phyloP scores from a whole-genome alignment of 2,797 vertebrate genomes.

The Dipus sagitta region DNA sequence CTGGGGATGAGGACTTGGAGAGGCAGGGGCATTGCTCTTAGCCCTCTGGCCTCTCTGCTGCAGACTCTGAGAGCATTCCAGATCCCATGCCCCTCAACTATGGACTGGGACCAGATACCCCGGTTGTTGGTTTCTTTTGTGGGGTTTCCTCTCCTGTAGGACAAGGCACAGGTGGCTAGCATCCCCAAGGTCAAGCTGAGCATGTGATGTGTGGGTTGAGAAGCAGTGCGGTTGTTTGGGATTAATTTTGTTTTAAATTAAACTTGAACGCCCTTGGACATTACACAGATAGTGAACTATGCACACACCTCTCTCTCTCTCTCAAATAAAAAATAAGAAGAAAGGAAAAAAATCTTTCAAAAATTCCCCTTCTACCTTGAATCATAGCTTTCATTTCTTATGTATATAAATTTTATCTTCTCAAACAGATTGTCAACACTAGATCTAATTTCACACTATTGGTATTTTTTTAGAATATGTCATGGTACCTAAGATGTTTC shows the following conservation, averaged over 20 bases:
- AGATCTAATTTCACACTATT: neutral
- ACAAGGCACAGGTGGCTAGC: neutral
- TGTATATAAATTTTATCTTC: neutral
- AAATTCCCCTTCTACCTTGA: neutral
- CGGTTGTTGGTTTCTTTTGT: too few relatives aligned
- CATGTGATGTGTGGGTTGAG: neutral
- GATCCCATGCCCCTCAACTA: too few relatives aligned
- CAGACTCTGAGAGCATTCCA: neutral
- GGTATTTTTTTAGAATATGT: neutral
- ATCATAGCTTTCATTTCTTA: conserved; percentile 1
- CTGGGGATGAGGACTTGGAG: neutral
- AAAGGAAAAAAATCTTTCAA: neutral
- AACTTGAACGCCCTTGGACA: neutral
- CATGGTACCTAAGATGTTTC: neutral
- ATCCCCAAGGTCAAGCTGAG: neutral
- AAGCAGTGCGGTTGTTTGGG: neutral
- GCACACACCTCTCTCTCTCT: too few relatives aligned
- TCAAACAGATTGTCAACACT: neutral
- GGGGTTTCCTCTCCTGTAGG: neutral
- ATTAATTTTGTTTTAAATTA: conserved; percentile 27
- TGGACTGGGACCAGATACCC: too few relatives aligned
- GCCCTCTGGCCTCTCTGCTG: neutral
- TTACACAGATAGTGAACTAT: neutral
- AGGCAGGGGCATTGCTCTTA: neutral
- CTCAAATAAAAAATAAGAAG: too few relatives aligned